Percentiles rank a stretch among this genome's conserved stretches.
These are phyloP conservation scores for Hippocampus comes DNA, from an alignment of 2,113 vertebrate species.

Conservation along the genomic window DNA sequence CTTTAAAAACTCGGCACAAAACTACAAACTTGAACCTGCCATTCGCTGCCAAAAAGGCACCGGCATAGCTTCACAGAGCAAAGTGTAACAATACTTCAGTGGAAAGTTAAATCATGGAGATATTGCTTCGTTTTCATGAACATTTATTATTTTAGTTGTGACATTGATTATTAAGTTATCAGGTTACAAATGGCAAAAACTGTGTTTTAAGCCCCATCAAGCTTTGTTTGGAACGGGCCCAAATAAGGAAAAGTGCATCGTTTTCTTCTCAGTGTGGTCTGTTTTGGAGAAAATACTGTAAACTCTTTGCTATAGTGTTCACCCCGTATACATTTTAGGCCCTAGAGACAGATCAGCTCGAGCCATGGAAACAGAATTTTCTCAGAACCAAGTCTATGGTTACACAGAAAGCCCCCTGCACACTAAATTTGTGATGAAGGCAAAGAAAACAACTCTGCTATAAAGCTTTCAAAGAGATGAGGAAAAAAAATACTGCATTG, in stretches of 20 bases:
- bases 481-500: no score
- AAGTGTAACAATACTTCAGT: slow-evolving; percentile 63
- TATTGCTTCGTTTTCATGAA: slow-evolving; percentile 48
- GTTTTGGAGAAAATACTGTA: slow-evolving; percentile 20
- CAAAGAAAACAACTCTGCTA: no score
- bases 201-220: slow-evolving; percentile 46
- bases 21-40: slow-evolving; percentile 40
- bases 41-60: slow-evolving; percentile 10
- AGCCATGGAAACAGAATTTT: slow-evolving; percentile 36
- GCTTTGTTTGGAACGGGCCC: slow-evolving; percentile 48
- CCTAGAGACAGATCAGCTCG: slow-evolving; percentile 18
- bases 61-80: slow-evolving; percentile 35
- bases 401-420: neutral
- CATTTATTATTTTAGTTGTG: slow-evolving; percentile 46
- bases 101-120: slow-evolving; percentile 28
- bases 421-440: no score
- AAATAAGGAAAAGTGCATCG: neutral
- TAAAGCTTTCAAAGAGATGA: no score
- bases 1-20: slow-evolving; percentile 18
- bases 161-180: neutral
- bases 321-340: slow-evolving; percentile 9
- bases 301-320: slow-evolving; percentile 30
- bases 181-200: neutral
- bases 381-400: slow-evolving; percentile 25
- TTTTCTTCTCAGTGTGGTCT: slow-evolving; percentile 16